Evolutionary conservation across 2,888 invertebrate genomes (phyloP).

Genomic region (Oligia strigilis): DNA sequence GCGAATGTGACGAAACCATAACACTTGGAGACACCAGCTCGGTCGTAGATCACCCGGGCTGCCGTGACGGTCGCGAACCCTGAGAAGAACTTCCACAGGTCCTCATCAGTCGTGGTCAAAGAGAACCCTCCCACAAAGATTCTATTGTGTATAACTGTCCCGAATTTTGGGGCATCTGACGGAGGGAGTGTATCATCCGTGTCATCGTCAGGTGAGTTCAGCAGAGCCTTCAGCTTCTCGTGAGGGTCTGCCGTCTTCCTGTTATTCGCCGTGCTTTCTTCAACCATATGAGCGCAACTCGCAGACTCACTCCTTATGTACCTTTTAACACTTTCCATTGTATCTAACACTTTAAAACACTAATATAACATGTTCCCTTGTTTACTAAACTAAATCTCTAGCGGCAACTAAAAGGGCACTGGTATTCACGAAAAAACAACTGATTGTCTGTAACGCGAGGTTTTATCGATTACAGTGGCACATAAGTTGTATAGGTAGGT

Average conservation of each 20-base stretch:
- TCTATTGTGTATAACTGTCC: constrained; percentile 97
- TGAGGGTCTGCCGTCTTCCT: constrained; percentile 86
- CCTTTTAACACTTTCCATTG: constrained; percentile 86
- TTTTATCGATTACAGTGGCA: constrained; percentile 75
- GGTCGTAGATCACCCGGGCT: constrained; percentile 98
- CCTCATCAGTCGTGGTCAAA: constrained; percentile 97
- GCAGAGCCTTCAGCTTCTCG: constrained; percentile 85
- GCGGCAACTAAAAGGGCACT: constrained; percentile 83
- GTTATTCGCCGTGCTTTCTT: constrained; percentile 82
- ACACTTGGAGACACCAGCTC: constrained; percentile 98
- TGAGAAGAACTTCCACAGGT: constrained; percentile 97
- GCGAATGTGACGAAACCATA: constrained; percentile 95
- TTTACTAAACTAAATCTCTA: constrained; percentile 87
- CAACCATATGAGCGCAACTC: constrained; percentile 88
- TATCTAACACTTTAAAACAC: constrained; percentile 71
- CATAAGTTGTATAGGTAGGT: constrained; percentile 71
- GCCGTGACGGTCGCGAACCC: constrained; percentile 97
- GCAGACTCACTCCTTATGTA: constrained; percentile 88
- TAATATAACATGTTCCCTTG: constrained; percentile 87
- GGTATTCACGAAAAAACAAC: constrained; percentile 80
- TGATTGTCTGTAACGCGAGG: constrained; percentile 69
- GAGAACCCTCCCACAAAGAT: constrained; percentile 99
- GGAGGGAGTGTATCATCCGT: constrained; percentile 86
- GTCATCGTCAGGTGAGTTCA: constrained; percentile 87
- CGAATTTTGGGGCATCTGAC: constrained; percentile 91